Conservation (phyloP, 2,888 invertebrate genomes). For the Clostera curtula region DNA sequence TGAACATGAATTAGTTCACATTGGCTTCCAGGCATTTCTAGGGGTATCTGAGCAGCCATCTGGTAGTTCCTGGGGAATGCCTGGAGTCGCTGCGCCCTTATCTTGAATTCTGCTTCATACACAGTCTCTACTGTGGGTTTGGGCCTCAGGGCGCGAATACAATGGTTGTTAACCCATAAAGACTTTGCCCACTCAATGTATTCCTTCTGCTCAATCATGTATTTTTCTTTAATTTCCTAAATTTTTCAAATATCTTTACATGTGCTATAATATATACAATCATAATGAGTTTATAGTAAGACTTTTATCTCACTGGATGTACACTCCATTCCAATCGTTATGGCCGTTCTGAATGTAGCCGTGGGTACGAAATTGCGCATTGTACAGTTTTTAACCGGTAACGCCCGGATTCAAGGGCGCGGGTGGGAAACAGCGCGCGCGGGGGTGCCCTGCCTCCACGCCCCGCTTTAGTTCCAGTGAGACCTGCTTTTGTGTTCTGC, state of each 20-base stretch:
- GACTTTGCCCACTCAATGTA: slow-evolving; percentile 52
- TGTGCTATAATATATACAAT: too few relatives aligned
- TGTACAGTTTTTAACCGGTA: too few relatives aligned
- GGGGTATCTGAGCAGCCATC: slow-evolving; percentile 50
- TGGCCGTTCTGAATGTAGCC: too few relatives aligned
- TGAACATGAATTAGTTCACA: slow-evolving; percentile 31
- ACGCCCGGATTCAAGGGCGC: too few relatives aligned
- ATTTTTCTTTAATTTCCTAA: slow-evolving; percentile 39
- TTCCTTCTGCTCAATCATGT: slow-evolving; percentile 49
- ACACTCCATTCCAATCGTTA: too few relatives aligned
- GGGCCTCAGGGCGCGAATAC: slow-evolving; percentile 44
- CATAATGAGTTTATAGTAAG: too few relatives aligned
- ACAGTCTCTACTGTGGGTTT: slow-evolving; percentile 42
- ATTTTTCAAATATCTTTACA: not conserved
- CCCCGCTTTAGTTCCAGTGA: too few relatives aligned
- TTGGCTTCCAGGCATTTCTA: slow-evolving; percentile 20
- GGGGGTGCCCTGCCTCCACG: too few relatives aligned
- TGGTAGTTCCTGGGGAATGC: slow-evolving; percentile 38
- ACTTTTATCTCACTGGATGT: too few relatives aligned
- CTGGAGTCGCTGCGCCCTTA: slow-evolving; percentile 30
- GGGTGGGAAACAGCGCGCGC: too few relatives aligned
- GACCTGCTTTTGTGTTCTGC: too few relatives aligned
- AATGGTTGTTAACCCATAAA: slow-evolving; percentile 42
- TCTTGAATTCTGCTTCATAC: slow-evolving; percentile 48
- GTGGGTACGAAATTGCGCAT: too few relatives aligned